A percentile compares a stretch with the other conserved stretches of the same genome.
Evolutionary conservation across 2,797 vertebrate species (phyloP).

Genomic region (Lophotriccus pileatus): DNA sequence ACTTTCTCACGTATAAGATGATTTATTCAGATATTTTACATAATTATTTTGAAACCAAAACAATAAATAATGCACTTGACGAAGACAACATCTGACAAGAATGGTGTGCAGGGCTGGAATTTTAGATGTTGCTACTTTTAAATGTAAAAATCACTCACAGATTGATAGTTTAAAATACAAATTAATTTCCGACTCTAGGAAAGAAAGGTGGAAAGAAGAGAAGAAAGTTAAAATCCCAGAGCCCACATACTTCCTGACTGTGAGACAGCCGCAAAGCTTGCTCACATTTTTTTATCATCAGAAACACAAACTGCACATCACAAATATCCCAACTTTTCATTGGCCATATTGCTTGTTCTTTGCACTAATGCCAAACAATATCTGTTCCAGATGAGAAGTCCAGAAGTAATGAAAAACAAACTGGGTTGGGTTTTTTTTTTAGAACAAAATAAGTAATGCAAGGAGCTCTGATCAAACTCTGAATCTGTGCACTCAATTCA

Average conservation of each 20-base stretch:
- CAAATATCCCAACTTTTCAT: not conserved
- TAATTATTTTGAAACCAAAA: not conserved
- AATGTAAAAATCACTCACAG: not conserved
- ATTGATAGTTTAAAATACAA: not conserved
- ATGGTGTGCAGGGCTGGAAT: not conserved
- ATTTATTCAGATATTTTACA: not conserved
- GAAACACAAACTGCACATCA: not conserved
- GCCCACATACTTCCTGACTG: not conserved
- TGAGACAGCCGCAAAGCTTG: not conserved
- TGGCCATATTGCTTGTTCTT: not conserved
- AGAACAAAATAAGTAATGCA: not conserved
- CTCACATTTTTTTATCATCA: not conserved
- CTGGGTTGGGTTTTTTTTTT: no score
- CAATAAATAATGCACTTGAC: not conserved
- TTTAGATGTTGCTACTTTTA: not conserved
- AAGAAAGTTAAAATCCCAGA: not conserved
- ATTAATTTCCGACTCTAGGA: not conserved
- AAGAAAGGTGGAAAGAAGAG: not conserved
- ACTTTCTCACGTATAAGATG: not conserved
- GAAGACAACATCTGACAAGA: not conserved
- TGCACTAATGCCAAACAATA: not conserved
- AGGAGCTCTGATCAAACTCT: not conserved
- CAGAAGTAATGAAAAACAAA: conserved; percentile 8
- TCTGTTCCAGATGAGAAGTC: not conserved
- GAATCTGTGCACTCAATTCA: not conserved